Base-by-base conservation (phyloP, 2,797 vertebrate species). In the Galago senegalensis region DNA sequence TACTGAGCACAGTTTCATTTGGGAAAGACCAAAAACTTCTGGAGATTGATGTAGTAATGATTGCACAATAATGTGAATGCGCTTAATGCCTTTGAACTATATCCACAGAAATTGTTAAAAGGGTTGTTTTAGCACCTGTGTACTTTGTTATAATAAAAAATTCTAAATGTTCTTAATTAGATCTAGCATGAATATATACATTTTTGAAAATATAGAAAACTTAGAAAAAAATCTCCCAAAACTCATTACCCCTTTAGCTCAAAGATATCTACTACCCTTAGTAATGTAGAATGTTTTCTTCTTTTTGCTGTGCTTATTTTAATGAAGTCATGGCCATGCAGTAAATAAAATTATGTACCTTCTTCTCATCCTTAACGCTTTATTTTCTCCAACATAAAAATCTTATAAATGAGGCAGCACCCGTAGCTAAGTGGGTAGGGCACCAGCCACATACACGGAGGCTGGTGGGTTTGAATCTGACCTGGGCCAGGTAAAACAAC, bases 231-330 rank as follows among this genome's bases (percentile, higher is more conserved):
- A 63, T 10, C 21, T 17, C 27, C 5, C 17, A 53, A 81, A 79
- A 18, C 70, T 29, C 34, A 43, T 63, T 9, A 37, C 29, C 37
- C 14, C 10, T 18, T 25, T 82, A 72, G 20, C 21, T 73, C 14
- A 75, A 65, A 96, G 49, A 76, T 77, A 61, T 43, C 5, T 31
- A 49, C 4, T 31, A 90, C 29, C 17, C 17, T 89, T 43, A 63
- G 5, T 77, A 76, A 92, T 63, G 69, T 82, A 63, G 23, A 72
- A 29, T 53, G 37, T 80, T 80, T 75, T 77, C 37, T 87, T 89
- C 12, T 63, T 95, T 67, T 89, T 88, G 13, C 31, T 76, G 31
- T 83, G 31, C 18, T 73, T 88, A 29, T 88, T 86, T 83, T 63
- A 87, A 40, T 29, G 63, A 73, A 34, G 53, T 77, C 56, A 94